Evolutionary conservation across 2,113 vertebrate genomes (phyloP).

Genomic region (Lasiurus borealis): DNA sequence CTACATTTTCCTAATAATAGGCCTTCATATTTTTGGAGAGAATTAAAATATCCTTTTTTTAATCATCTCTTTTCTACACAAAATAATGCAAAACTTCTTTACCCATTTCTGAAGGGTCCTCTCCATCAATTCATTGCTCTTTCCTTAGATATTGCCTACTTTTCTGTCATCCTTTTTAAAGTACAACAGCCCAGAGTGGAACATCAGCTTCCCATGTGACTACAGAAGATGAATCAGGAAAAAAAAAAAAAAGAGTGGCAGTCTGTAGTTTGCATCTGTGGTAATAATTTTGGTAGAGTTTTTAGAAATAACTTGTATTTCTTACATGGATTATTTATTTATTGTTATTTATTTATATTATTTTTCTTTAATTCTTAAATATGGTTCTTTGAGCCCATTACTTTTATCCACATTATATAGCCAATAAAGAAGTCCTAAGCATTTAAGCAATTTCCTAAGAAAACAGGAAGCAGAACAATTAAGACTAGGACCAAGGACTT

Average conservation of each 20-base stretch:
- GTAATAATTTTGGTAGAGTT: not conserved
- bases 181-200: not conserved
- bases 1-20: conserved; percentile 67
- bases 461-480: conserved; percentile 28
- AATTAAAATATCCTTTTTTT: conserved; percentile 33
- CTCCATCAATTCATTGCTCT: not conserved
- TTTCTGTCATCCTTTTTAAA: conserved; percentile 47
- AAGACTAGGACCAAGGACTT: not conserved
- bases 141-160: not conserved
- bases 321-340: not conserved
- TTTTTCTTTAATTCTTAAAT: conserved; percentile 43
- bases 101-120: not conserved
- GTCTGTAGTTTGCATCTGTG: not conserved
- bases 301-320: not conserved
- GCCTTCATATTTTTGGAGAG: conserved; percentile 47
- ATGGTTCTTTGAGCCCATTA: not conserved
- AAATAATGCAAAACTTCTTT: conserved; percentile 19
- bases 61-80: conserved; percentile 16
- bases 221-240: not conserved
- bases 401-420: not conserved
- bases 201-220: not conserved
- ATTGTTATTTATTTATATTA: not conserved
- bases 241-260: not conserved
- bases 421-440: not conserved
- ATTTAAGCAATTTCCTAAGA: conserved; percentile 29